phyloP scores from a whole-genome alignment of 35 echinoderm and acorn worm genomes.

The Lytechinus pictus region DNA sequence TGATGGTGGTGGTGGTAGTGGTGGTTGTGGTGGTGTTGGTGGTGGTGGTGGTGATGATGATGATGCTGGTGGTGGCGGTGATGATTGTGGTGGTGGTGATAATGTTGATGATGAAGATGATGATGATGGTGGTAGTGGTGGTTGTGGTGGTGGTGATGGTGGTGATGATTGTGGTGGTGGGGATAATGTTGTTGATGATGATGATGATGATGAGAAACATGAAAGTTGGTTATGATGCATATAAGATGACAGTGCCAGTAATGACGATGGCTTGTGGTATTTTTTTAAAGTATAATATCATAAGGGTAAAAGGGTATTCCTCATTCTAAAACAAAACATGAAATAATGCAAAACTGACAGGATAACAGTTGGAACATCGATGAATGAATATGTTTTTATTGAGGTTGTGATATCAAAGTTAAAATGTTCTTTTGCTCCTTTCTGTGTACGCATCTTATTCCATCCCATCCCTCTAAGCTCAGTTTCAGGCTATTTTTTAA shows the following conservation, averaged over 20 bases:
- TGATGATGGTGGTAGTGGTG: background rate
- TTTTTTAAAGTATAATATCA: too few relatives aligned
- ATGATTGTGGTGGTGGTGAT: background rate
- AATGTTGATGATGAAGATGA: background rate
- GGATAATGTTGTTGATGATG: background rate
- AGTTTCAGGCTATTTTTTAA: too few relatives aligned
- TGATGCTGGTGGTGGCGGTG: background rate
- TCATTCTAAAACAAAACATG: background rate
- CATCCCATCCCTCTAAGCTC: background rate
- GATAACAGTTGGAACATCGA: too few relatives aligned
- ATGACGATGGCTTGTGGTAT: too few relatives aligned
- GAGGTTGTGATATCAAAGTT: too few relatives aligned
- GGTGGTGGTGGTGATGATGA: too few relatives aligned
- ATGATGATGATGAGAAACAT: too few relatives aligned
- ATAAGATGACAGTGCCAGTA: too few relatives aligned
- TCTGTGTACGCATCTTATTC: background rate
- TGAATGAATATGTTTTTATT: too few relatives aligned
- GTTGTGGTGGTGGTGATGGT: background rate
- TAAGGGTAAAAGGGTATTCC: background rate
- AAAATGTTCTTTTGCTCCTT: background rate
- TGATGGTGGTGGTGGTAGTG: background rate
- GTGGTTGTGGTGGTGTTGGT: background rate
- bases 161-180: background rate
- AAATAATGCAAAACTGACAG: too few relatives aligned
- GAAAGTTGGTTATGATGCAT: too few relatives aligned